Conservation (phyloP, 2,888 invertebrate species). For the Metellina segmentata region DNA sequence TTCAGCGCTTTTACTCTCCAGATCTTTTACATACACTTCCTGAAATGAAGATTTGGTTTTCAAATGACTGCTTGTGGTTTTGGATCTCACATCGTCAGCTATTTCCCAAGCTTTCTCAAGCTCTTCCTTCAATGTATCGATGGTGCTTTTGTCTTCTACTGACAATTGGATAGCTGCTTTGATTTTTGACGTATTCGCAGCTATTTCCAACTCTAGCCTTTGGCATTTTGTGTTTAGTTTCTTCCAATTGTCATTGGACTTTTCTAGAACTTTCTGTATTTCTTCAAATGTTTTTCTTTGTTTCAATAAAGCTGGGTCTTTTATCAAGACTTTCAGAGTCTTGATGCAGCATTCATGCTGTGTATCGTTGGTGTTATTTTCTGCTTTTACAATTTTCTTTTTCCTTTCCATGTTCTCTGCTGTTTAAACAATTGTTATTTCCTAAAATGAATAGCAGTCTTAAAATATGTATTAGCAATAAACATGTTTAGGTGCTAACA, state of each 20-base stretch:
- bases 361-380: not conserved
- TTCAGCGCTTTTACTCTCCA: too few relatives aligned
- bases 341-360: not conserved
- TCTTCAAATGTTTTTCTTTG: conserved; percentile 49
- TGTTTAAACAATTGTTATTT: too few relatives aligned
- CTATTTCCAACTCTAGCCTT: conserved; percentile 17
- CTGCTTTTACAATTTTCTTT: not conserved
- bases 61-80: not conserved
- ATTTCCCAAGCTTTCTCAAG: conserved; percentile 37
- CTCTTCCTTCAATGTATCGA: conserved; percentile 47
- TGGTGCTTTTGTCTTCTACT: conserved; percentile 54
- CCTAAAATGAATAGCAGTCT: too few relatives aligned
- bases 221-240: conserved; percentile 14
- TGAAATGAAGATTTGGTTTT: not conserved
- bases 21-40: too few relatives aligned
- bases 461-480: too few relatives aligned
- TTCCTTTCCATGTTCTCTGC: not conserved
- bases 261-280: conserved; percentile 22
- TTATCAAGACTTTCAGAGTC: conserved; percentile 29
- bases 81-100: not conserved
- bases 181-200: conserved; percentile 41
- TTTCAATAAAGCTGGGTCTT: conserved; percentile 35
- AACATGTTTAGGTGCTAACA: too few relatives aligned
- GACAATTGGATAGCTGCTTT: conserved; percentile 40
- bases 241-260: conserved; percentile 28